phyloP scores from a whole-genome alignment of 2,888 invertebrate species.

The Steromphala cineraria region DNA sequence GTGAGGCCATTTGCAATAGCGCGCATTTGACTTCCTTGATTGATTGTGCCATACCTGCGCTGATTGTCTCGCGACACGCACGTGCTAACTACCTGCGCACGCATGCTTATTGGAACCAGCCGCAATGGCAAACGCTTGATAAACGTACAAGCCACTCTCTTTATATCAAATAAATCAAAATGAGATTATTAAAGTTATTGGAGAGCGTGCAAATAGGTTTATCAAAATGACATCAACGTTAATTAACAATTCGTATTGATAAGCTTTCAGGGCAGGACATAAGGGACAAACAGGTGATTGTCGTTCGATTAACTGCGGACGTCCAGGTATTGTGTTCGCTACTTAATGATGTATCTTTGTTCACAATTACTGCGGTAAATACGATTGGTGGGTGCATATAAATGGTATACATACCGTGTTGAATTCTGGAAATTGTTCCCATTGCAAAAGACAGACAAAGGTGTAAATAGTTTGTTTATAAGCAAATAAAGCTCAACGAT shows the following conservation, averaged over 20 bases:
- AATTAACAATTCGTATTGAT: not conserved
- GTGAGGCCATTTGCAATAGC: not conserved
- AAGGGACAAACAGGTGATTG: no score
- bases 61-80: slow-evolving; percentile 17
- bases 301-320: no score
- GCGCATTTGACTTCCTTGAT: slow-evolving; percentile 13
- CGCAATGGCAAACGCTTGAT: not conserved
- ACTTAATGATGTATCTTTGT: no score
- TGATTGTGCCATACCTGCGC: not conserved
- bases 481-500: no score
- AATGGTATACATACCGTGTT: no score
- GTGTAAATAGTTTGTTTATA: no score
- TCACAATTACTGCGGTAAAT: no score
- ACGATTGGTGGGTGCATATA: no score
- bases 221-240: slow-evolving; percentile 14
- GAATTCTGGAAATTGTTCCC: no score
- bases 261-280: not conserved
- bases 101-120: not conserved
- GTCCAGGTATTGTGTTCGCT: no score
- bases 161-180: not conserved
- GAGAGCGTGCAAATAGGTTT: slow-evolving; percentile 15
- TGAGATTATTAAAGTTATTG: slow-evolving; percentile 4
- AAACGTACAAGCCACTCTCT: not conserved
- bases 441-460: no score
- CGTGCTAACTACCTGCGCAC: slow-evolving; percentile 6